Evolutionary conservation across 2,888 invertebrate species (phyloP).

Genomic region (Acronicta alni): DNA sequence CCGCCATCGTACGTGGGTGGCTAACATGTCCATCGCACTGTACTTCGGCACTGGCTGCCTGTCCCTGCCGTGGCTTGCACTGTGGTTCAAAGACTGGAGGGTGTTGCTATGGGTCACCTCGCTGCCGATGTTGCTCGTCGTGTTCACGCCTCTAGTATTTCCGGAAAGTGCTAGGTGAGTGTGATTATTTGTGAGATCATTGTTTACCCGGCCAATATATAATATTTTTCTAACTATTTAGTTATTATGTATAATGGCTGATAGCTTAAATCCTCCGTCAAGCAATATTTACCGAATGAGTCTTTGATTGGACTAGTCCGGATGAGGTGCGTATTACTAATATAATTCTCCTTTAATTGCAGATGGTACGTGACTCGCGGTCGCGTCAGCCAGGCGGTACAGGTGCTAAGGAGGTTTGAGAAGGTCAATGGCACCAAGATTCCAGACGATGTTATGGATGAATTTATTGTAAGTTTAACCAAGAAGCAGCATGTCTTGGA

Average conservation of each 20-base stretch:
- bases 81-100: constrained; percentile 81
- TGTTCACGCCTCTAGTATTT: constrained; percentile 75
- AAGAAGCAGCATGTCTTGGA: too few species aligned
- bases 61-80: constrained; percentile 83
- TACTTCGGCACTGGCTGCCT: constrained; percentile 85
- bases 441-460: constrained; percentile 83
- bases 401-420: constrained; percentile 79
- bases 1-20: constrained; percentile 83
- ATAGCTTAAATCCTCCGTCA: too few species aligned
- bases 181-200: background rate
- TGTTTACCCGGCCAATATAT: too few species aligned
- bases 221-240: too few species aligned
- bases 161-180: constrained; percentile 85
- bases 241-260: too few species aligned
- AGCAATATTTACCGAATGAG: too few species aligned
- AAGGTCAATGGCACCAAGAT: constrained; percentile 81
- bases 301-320: too few species aligned
- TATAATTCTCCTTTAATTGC: constrained; percentile 26
- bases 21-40: constrained; percentile 86
- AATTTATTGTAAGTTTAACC: constrained; percentile 79
- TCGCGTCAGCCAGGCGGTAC: constrained; percentile 78
- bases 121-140: constrained; percentile 74
- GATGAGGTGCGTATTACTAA: background rate
- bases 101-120: constrained; percentile 79
- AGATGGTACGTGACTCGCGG: constrained; percentile 83